Base-by-base conservation (phyloP, 2,113 vertebrate species). In the Podarcis cretensis region DNA sequence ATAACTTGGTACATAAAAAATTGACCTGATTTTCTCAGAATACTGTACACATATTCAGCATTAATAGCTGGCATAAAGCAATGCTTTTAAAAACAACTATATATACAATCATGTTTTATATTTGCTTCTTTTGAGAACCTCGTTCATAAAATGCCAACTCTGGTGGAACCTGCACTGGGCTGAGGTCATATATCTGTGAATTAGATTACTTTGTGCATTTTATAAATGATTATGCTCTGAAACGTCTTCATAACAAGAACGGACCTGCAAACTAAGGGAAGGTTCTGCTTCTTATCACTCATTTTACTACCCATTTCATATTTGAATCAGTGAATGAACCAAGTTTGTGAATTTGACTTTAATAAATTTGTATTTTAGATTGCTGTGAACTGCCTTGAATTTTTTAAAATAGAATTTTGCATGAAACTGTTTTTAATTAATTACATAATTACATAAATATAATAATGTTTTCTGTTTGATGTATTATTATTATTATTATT, bases 11-110 rank as follows among this genome's bases (percentile, higher is more conserved):
- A 40, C 23, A 82, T 65, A 37, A 21, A 65, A 40, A 18, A 66
- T 93, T 92, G 89, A 92, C 93, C 93, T 92, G 92, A 94, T 95
- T 94, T 94, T 88, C 68, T 91, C 89, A 92, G 84, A 89, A 84
- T 87, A 90, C 94, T 93, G 94, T 92, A 90, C 87, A 91, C 90
- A 88, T 91, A 93, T 91, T 95, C 89, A 91, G 73, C 90, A 88
- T 86, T 92, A 93, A 92, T 93, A 94, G 94, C 85, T 86, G 94
- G 91, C 74, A 91, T 88, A 35, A 89, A 91, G 90, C 87, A 93
- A 90, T 75, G 89, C 76, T 88, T 92, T 93, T 87, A 20, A 23
- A 94, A 93, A 93, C 81, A 92, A 63, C 48, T 54, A 12, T 54
- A 18, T 35, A 65, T 84, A 91, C 81, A 95, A 93, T 94, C 90